Percentiles rank a stretch among this genome's conserved stretches.
These are phyloP conservation scores for Synergus gifuensis DNA, from an alignment of 2,888 invertebrate genomes.

Conservation along the genomic window DNA sequence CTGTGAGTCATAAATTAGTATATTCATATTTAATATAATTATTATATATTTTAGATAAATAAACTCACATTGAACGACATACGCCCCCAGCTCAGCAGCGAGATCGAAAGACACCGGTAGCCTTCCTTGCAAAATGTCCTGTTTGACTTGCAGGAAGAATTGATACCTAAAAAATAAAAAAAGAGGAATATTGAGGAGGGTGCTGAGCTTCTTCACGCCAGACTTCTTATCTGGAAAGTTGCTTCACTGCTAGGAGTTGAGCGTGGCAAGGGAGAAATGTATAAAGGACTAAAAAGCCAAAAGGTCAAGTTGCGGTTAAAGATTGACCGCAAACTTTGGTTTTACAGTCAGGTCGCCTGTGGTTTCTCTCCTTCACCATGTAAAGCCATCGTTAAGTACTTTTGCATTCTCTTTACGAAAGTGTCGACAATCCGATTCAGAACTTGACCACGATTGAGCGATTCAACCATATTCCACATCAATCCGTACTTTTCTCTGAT, in stretches of 20 bases:
- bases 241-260: slow-evolving; percentile 25
- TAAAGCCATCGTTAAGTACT: slow-evolving; percentile 38
- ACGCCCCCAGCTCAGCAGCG: slow-evolving; percentile 94
- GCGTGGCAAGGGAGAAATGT: slow-evolving; percentile 17
- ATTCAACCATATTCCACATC: background rate
- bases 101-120: slow-evolving; percentile 94
- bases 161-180: slow-evolving; percentile 87
- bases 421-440: background rate
- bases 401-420: slow-evolving; percentile 1
- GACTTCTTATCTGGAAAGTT: slow-evolving; percentile 33
- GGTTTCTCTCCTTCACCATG: slow-evolving; percentile 57
- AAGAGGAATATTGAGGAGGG: slow-evolving; percentile 17
- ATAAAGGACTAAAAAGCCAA: slow-evolving; percentile 41
- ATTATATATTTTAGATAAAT: background rate
- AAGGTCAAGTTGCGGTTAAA: slow-evolving; percentile 53
- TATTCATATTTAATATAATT: too few relatives aligned
- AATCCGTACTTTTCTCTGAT: background rate
- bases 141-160: slow-evolving; percentile 97
- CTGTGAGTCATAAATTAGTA: too few relatives aligned
- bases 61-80: slow-evolving; percentile 95
- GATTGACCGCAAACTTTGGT: slow-evolving; percentile 54
- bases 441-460: background rate
- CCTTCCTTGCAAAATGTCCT: slow-evolving; percentile 96
- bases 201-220: slow-evolving; percentile 28
- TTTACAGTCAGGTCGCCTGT: slow-evolving; percentile 52